Evolutionary conservation across 2,113 vertebrate genomes (phyloP).

Genomic region (Lophura nycthemera): DNA sequence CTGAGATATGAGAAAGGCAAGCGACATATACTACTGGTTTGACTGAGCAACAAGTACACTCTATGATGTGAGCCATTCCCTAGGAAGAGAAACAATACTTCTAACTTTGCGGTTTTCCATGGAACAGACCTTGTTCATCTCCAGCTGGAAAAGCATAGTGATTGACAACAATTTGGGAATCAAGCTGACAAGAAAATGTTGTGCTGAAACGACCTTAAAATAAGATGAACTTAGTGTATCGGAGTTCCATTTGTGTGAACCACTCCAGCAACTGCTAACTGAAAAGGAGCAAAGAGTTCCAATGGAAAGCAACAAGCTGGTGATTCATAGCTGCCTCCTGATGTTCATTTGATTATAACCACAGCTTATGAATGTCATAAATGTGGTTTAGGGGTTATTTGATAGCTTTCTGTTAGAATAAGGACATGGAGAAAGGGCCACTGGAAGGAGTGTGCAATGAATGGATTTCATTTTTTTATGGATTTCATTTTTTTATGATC

Average conservation of each 20-base stretch:
- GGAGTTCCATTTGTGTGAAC: neutral
- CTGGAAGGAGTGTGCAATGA: neutral
- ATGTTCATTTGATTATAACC: constrained; percentile 34
- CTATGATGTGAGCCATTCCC: rapidly evolving
- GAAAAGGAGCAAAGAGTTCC: neutral
- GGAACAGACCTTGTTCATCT: neutral
- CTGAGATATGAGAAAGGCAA: neutral
- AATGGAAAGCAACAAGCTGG: neutral
- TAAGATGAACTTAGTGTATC: neutral
- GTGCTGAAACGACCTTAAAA: neutral
- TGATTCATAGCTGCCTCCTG: constrained; percentile 20
- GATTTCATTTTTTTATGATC: neutral
- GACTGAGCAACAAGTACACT: neutral
- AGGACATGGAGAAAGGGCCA: neutral
- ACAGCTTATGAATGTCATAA: neutral
- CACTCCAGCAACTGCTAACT: neutral
- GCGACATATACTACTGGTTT: neutral
- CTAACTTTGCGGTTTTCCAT: neutral
- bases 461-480: neutral
- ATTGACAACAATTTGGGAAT: neutral
- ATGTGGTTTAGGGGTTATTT: neutral
- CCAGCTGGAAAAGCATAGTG: neutral
- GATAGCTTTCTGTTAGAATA: neutral
- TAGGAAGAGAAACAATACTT: neutral
- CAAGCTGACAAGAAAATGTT: neutral